These are phyloP conservation scores for Otis tarda DNA, from an alignment of 2,113 vertebrate species.

Conservation along the genomic window DNA sequence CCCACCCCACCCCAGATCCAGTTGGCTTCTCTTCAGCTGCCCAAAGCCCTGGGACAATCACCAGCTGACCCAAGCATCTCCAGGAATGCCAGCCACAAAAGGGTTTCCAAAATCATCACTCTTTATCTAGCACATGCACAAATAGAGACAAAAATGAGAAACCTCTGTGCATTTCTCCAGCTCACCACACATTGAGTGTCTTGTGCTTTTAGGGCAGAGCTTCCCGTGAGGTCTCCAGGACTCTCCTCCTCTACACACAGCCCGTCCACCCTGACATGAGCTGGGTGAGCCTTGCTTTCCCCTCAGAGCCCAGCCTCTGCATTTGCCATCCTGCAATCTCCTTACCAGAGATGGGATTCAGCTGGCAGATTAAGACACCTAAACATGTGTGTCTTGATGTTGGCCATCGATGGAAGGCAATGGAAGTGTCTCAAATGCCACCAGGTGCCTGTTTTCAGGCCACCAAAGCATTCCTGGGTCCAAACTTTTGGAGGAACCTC, in stretches of 20 bases:
- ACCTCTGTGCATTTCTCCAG: background rate
- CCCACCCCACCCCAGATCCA: background rate
- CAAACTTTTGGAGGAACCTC: background rate
- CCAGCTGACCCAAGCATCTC: background rate
- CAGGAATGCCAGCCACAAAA: background rate
- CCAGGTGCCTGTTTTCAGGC: background rate
- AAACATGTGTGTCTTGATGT: accelerated
- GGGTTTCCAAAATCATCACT: background rate
- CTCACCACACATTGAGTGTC: background rate
- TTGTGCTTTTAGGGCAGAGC: background rate
- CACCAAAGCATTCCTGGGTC: background rate
- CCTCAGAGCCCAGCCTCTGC: background rate
- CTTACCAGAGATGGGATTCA: background rate
- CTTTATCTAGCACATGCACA: background rate
- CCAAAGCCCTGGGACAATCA: background rate
- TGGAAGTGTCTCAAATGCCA: background rate
- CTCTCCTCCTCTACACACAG: background rate
- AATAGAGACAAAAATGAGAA: background rate
- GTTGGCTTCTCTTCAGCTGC: background rate
- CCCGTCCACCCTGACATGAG: background rate
- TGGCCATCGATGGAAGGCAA: background rate
- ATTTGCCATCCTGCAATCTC: background rate
- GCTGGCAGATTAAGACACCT: background rate
- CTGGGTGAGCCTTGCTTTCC: background rate
- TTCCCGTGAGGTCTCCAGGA: background rate